Conservation (phyloP, 2,888 invertebrate genomes). For the Exephanes ischioxanthus region DNA sequence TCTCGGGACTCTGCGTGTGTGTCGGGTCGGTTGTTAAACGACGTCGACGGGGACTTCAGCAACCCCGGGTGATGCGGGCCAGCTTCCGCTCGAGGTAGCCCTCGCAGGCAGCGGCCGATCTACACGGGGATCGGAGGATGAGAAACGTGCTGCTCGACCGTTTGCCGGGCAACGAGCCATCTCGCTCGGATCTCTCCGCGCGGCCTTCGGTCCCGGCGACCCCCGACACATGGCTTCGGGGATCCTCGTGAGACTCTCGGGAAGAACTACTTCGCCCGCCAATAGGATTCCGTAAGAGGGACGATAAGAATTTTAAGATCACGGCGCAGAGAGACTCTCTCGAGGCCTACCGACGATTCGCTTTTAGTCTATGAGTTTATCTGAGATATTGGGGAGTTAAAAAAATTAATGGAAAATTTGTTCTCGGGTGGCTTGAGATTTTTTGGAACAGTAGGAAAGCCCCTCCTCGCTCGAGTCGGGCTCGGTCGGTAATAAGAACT, state of each 20-base stretch:
- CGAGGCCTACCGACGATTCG: not conserved
- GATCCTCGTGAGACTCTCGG: constrained; percentile 4
- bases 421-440: no score
- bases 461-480: no score
- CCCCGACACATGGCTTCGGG: constrained; percentile 51
- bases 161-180: no score
- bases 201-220: constrained; percentile 47
- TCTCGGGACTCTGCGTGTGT: constrained; percentile 12
- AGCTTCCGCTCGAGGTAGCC: constrained; percentile 66
- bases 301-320: constrained; percentile 55
- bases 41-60: constrained; percentile 55
- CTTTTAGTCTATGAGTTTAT: not conserved
- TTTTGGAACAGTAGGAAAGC: no score
- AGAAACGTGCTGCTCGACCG: not conserved
- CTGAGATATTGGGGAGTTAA: no score
- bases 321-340: not conserved
- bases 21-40: constrained; percentile 33
- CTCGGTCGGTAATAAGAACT: no score
- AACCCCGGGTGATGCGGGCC: constrained; percentile 60
- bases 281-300: constrained; percentile 44
- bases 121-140: no score
- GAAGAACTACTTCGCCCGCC: constrained; percentile 22
- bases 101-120: constrained; percentile 28
- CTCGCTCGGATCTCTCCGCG: constrained; percentile 20
- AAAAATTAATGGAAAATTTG: not conserved